Conservation (phyloP, 2,113 vertebrate species). For the Myotis brandtii region DNA sequence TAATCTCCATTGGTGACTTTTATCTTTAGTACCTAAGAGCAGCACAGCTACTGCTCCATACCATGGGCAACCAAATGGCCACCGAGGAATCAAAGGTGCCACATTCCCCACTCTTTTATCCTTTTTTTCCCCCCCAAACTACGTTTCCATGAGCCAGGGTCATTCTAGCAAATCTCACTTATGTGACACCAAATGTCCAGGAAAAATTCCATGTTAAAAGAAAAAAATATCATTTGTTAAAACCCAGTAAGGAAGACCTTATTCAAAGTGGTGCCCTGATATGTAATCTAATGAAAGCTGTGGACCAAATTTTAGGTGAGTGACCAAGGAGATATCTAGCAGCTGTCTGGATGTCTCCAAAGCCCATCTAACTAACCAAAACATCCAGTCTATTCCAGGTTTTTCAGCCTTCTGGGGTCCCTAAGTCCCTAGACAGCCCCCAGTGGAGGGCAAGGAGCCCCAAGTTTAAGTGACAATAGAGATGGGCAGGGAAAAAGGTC, state of each 20-base stretch:
- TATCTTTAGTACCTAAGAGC: not conserved
- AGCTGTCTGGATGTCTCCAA: not conserved
- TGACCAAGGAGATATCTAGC: not conserved
- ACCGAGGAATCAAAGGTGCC: not conserved
- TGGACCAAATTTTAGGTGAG: not conserved
- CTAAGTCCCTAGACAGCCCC: not conserved
- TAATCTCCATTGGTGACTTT: not conserved
- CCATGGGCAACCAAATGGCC: not conserved
- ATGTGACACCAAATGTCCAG: not conserved
- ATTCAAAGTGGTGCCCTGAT: not conserved
- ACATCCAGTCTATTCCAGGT: not conserved
- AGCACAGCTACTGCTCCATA: not conserved
- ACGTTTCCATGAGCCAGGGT: not conserved
- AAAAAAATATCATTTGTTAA: not conserved
- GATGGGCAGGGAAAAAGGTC: not conserved
- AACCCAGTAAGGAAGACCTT: not conserved
- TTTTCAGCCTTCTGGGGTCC: not conserved
- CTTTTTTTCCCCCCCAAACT: not conserved
- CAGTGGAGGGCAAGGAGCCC: not conserved
- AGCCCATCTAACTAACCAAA: slow-evolving; percentile 8
- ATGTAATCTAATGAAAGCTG: not conserved
- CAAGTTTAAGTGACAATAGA: not conserved
- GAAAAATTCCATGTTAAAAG: not conserved
- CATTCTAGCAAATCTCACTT: slow-evolving; percentile 11
- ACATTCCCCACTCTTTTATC: not conserved